Conservation (phyloP, 2,113 vertebrate genomes). For the Oceanodroma tethys region DNA sequence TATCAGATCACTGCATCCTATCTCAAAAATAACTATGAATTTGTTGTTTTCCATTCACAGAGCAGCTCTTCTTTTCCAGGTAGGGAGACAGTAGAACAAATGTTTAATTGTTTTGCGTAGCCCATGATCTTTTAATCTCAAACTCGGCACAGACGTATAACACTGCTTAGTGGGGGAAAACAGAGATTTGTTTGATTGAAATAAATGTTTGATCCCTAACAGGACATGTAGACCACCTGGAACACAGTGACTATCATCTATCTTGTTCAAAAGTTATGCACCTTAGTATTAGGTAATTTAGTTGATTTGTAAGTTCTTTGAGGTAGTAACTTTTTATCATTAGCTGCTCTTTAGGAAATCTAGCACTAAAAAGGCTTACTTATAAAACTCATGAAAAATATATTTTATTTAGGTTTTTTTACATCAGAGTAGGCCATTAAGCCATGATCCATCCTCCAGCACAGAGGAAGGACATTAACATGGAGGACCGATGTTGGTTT, state of each 20-base stretch:
- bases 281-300: not conserved
- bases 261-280: conserved; percentile 9
- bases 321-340: not conserved
- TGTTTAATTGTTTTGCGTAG: not conserved
- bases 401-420: not conserved
- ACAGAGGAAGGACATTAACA: not conserved
- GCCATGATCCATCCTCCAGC: not conserved
- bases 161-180: conserved; percentile 19
- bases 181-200: conserved; percentile 40
- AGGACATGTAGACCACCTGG: not conserved
- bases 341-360: not conserved
- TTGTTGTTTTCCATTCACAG: not conserved
- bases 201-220: conserved; percentile 11
- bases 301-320: not conserved
- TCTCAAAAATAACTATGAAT: conserved; percentile 1
- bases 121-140: conserved; percentile 50
- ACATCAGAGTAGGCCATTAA: not conserved
- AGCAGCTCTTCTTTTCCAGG: conserved; percentile 5
- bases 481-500: not conserved
- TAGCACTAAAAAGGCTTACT: not conserved
- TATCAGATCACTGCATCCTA: conserved; percentile 33
- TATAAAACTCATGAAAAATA: not conserved
- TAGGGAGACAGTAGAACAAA: not conserved
- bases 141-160: not conserved
- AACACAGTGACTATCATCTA: conserved; percentile 13